Base-by-base conservation (phyloP, 23 tunicate genomes). In the Botrylloides violaceus region DNA sequence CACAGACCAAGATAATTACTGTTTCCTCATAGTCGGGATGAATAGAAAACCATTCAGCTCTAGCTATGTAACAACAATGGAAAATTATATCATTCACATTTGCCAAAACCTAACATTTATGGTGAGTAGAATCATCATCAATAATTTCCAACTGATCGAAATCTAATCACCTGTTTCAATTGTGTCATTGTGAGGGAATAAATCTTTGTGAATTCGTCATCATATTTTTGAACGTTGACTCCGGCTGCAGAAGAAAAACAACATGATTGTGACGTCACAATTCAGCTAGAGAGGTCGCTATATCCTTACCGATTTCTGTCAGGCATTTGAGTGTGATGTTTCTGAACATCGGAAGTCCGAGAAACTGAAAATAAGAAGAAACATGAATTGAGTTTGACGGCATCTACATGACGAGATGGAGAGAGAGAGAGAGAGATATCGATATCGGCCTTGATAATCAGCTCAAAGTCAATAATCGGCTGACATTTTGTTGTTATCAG, bases 291-390 rank as follows among this genome's bases (percentile, higher is more conserved):
- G 1, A 32, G 20, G 24, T 29, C 19, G 43, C 49, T 31, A 59
- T 3, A 30, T 2, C 19, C 85, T 78, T 31, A 90, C 97, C 99
- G 6, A 95, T 95, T 83, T 95, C 99, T 25, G 99, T 95, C 35
- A 95, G 71, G 65, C 99, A 95, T 61, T 95, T 95, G 57, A 95
- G 74, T 18, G 99, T 87, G 49, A 95, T 86, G 58, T 95, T 95
- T 43, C 92, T 79, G 58, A 95, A 95, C 85, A 87, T 83, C 23
- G 99, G 99, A 19, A 95, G 76, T 34, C 84, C 79, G 0, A 95
- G 80, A 59, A 95, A 95, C 77, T 80, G 84, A 29, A 78, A 58
- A n/a, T 32, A 50, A 43, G 53, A 43, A 43, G 15, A 9, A 43
- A 43, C 9, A 43, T 43, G 53, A 15, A 15, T 9, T 43, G 53